A percentile compares a stretch with the other conserved stretches of the same genome.
phyloP scores from a whole-genome alignment of 2,888 invertebrate species.

The Lingula anatina region DNA sequence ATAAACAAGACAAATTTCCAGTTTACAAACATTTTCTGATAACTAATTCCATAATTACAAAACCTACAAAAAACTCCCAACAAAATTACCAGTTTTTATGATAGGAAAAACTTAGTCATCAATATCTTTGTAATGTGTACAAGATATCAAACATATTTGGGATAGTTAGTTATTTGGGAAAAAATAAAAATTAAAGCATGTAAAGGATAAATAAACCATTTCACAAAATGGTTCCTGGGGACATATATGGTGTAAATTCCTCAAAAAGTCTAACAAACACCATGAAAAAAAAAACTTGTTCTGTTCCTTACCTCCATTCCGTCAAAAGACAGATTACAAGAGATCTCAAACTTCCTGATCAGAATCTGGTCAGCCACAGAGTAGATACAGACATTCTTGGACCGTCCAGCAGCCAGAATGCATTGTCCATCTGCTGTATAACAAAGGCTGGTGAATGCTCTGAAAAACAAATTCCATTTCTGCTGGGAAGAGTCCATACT shows the following conservation, averaged over 20 bases:
- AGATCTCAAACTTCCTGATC: constrained; percentile 87
- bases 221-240: too few species aligned
- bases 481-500: constrained; percentile 42
- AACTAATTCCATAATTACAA: neutral
- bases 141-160: too few species aligned
- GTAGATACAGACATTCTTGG: constrained; percentile 92
- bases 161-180: neutral
- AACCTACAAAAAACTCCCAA: neutral
- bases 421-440: constrained; percentile 91
- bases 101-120: neutral
- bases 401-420: constrained; percentile 87
- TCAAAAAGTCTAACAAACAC: too few species aligned
- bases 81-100: neutral
- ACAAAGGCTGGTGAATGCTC: constrained; percentile 84
- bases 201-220: too few species aligned
- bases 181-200: too few species aligned
- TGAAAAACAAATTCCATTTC: constrained; percentile 64
- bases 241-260: too few species aligned
- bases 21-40: neutral
- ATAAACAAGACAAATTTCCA: neutral
- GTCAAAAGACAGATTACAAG: constrained; percentile 90
- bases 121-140: too few species aligned
- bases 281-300: neutral
- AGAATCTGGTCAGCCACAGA: constrained; percentile 76
- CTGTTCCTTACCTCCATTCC: constrained; percentile 79